phyloP scores from a whole-genome alignment of 2,888 invertebrate species.

The Ectemnius lituratus region DNA sequence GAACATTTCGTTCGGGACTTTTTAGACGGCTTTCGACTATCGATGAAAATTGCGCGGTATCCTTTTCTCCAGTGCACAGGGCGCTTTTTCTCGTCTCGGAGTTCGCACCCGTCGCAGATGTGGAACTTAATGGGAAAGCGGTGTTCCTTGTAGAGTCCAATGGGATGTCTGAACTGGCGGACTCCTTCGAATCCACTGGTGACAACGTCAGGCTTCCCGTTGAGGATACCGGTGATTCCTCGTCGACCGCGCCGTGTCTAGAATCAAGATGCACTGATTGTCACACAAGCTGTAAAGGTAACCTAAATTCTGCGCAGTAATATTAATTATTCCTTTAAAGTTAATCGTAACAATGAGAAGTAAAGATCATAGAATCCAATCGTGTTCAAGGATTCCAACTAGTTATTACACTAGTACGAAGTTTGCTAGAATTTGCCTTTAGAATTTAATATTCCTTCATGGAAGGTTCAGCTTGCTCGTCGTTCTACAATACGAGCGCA shows the following conservation, averaged over 20 bases:
- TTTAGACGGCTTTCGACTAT: background rate
- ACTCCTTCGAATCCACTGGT: conserved; percentile 23
- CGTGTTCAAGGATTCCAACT: too few relatives aligned
- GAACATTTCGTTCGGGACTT: background rate
- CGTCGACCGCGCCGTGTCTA: conserved; percentile 79
- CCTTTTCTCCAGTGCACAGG: background rate
- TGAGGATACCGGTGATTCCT: conserved; percentile 74
- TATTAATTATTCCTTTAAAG: too few relatives aligned
- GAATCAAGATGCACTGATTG: conserved; percentile 41
- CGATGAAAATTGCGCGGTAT: background rate
- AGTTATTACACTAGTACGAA: too few relatives aligned
- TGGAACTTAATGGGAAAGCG: conserved; percentile 32
- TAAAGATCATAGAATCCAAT: too few relatives aligned
- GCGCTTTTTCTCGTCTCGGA: background rate
- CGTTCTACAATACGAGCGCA: background rate
- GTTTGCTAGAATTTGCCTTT: too few relatives aligned
- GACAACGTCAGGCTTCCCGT: conserved; percentile 43
- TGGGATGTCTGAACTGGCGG: conserved; percentile 10
- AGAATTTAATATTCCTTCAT: too few relatives aligned
- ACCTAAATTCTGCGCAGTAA: too few relatives aligned
- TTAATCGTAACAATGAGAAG: too few relatives aligned
- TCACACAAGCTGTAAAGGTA: too few relatives aligned
- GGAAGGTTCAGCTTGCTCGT: too few relatives aligned
- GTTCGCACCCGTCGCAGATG: conserved; percentile 9
- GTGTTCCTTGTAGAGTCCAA: conserved; percentile 25